These are phyloP conservation scores for Penaeus monodon DNA, from an alignment of 2,888 invertebrate species.

Conservation along the genomic window DNA sequence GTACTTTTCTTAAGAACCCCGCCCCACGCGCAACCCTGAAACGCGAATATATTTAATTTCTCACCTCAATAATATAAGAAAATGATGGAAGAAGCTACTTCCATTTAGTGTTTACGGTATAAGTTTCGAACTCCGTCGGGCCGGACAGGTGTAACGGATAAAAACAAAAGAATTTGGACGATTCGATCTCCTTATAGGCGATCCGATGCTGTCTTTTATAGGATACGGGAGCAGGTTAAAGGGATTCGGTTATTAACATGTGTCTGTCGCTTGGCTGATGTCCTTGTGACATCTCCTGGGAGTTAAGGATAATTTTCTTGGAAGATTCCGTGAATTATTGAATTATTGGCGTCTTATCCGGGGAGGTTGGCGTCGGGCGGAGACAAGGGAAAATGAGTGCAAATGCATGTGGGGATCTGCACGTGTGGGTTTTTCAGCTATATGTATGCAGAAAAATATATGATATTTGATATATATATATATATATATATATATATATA, in stretches of 20 bases:
- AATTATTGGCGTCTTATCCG: neutral
- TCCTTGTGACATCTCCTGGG: constrained; percentile 52
- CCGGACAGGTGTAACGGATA: constrained; percentile 33
- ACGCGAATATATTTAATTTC: neutral
- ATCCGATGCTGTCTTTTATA: neutral
- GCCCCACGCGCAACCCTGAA: too few relatives aligned
- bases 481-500: too few relatives aligned
- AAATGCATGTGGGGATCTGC: neutral
- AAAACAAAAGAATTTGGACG: constrained; percentile 27
- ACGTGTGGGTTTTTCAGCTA: neutral
- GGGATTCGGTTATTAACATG: neutral
- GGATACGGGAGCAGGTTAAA: neutral
- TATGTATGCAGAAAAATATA: neutral
- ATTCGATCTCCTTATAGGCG: too few relatives aligned
- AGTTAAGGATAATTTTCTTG: neutral
- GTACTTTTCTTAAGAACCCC: too few relatives aligned
- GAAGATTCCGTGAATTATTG: too few relatives aligned
- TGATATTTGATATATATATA: neutral
- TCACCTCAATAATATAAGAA: constrained; percentile 46
- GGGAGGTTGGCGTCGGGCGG: neutral
- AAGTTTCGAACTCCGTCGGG: constrained; percentile 9
- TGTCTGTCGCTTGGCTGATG: constrained; percentile 18
- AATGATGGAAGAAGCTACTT: constrained; percentile 52
- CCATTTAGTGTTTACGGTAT: constrained; percentile 55
- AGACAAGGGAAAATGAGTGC: neutral